Percentiles rank a stretch among this genome's conserved stretches.
phyloP scores from a whole-genome alignment of 2,888 invertebrate genomes.

The Drosophila colorata region DNA sequence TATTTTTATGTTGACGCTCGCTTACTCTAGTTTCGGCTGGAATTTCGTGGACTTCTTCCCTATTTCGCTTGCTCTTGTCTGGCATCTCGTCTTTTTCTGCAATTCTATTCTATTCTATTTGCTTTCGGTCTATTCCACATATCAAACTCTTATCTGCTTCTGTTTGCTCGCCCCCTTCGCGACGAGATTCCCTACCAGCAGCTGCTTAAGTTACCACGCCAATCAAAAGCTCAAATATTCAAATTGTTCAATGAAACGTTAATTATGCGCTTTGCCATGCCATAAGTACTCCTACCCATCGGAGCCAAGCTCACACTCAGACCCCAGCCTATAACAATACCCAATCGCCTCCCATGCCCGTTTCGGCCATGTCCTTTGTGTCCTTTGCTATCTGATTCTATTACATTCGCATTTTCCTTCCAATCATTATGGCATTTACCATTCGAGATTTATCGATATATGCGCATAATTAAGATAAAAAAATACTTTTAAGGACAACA shows the following conservation, averaged over 20 bases:
- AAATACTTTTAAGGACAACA: background rate
- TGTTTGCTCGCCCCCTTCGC: background rate
- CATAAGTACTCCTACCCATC: slow-evolving; percentile 1
- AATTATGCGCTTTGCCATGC: slow-evolving; percentile 55
- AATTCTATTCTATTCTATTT: background rate
- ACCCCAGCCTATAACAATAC: background rate
- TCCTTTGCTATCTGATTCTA: slow-evolving; percentile 25
- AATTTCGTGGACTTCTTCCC: slow-evolving; percentile 1
- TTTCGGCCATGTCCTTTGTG: too few relatives aligned
- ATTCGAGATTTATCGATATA: slow-evolving; percentile 20
- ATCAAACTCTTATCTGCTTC: slow-evolving; percentile 2
- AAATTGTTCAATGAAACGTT: slow-evolving; percentile 64
- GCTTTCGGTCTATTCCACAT: slow-evolving; percentile 1
- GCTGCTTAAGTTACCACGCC: slow-evolving; percentile 52
- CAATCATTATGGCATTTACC: slow-evolving; percentile 20
- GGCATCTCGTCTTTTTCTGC: background rate
- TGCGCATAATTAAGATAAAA: slow-evolving; percentile 25
- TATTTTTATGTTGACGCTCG: background rate
- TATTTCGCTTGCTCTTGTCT: background rate
- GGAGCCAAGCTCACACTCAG: background rate
- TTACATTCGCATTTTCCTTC: slow-evolving; percentile 21
- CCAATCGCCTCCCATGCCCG: background rate
- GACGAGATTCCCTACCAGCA: slow-evolving; percentile 17
- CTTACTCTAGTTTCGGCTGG: background rate
- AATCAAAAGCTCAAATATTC: slow-evolving; percentile 62